Base-by-base conservation (phyloP, 2,113 vertebrate genomes). In the Seriola dumerili region DNA sequence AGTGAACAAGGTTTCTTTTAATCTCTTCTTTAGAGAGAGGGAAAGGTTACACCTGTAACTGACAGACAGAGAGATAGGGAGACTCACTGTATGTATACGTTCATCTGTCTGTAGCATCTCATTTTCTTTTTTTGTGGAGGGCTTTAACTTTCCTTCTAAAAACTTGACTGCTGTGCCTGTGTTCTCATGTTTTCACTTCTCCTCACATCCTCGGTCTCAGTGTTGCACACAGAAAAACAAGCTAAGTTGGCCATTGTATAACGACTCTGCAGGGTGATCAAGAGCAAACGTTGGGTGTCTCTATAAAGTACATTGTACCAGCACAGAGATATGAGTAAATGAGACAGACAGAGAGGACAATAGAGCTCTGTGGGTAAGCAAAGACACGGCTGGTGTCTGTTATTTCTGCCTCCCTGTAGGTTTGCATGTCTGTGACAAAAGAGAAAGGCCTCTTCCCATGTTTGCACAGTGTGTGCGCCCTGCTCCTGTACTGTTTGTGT, bases 351-450 rank as follows among this genome's bases (percentile, higher is more conserved):
- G 50, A 65, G 80, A 55, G 70, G 72, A 91, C 87, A 91, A 88
- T 76, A 21, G 66, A 48, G 40, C 78, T 36, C 54, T 5, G 54
- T 77, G 73, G 63, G 76, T 61, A 55, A 89, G 65, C 68, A 81
- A 65, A 89, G 79, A 80, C 69, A 38, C 61, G 72, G 66, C 72
- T 66, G 50, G 55, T 76, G 85, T 70, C 66, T 85, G 87, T 85
- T 91, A 21, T 91, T 74, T 70, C 81, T 87, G 83, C 57, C 71
- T 85, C 78, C 73, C 75, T 74, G 71, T 52, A 88, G 83, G 87
- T 90, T 88, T 93, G 89, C 79, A 81, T 89, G 91, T 86, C 72
- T 55, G 52, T 67, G 87, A 92, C 88, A 88, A 87, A 84, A 92
- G 78, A 89, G 81, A 88, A 76, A 84, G 80, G 79, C 86, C 85